phyloP scores from a whole-genome alignment of 2,888 invertebrate species.

The Lasioglossum vierecki region DNA sequence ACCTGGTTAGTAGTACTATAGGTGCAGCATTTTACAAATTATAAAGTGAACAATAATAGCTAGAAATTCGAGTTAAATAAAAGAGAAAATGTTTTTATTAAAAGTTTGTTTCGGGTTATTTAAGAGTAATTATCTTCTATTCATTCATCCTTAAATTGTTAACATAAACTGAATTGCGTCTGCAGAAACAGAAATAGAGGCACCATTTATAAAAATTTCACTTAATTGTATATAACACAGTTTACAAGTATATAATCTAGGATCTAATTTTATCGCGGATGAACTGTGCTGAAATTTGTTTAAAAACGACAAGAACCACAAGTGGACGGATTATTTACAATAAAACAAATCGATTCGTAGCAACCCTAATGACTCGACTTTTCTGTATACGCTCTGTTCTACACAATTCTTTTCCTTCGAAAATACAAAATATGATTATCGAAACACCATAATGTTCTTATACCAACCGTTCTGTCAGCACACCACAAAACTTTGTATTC shows the following conservation, averaged over 20 bases:
- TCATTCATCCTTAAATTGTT: neutral
- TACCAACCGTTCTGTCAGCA: conserved; percentile 27
- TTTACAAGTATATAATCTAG: neutral
- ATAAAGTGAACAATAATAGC: neutral
- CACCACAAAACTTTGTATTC: conserved; percentile 29
- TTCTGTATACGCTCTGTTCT: neutral
- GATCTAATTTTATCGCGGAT: neutral
- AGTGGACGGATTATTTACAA: neutral
- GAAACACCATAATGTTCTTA: neutral
- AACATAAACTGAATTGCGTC: neutral
- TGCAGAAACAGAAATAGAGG: too few species aligned
- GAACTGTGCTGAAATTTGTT: neutral
- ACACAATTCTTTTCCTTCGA: neutral
- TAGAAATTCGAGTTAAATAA: neutral
- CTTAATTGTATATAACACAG: too few species aligned
- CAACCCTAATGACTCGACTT: too few species aligned
- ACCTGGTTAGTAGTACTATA: neutral
- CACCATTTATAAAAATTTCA: neutral
- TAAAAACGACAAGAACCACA: neutral
- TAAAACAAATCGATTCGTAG: neutral
- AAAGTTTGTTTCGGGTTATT: neutral
- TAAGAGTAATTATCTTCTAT: neutral
- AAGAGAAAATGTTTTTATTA: neutral
- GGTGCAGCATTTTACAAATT: neutral
- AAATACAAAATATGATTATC: neutral